These are phyloP conservation scores for Ramazzottius varieornatus DNA, from an alignment of 2,888 invertebrate species.

Conservation along the genomic window DNA sequence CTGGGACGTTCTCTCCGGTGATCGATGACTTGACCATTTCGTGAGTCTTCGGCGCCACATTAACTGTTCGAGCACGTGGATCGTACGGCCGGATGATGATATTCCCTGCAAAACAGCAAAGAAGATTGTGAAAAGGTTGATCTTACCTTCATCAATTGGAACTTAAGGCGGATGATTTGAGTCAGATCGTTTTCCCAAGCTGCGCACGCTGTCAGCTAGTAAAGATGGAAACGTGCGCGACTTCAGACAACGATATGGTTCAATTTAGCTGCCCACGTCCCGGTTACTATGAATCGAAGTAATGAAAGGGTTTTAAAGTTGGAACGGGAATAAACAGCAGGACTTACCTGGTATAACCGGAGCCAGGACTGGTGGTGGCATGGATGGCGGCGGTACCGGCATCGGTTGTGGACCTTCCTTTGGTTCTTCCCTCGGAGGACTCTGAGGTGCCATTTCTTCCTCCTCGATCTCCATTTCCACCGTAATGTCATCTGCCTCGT, in stretches of 20 bases:
- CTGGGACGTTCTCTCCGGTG: slow-evolving; percentile 87
- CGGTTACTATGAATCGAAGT: no score
- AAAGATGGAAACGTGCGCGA: no score
- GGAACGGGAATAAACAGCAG: background rate
- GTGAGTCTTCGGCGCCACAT: slow-evolving; percentile 32
- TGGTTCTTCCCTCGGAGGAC: slow-evolving; percentile 7
- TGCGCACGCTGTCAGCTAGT: no score
- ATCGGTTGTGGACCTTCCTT: background rate
- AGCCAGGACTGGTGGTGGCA: background rate
- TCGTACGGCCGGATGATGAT: slow-evolving; percentile 1
- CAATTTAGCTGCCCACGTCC: no score
- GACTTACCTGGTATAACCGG: background rate
- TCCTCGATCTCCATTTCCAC: slow-evolving; percentile 9
- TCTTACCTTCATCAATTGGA: background rate
- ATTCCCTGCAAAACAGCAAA: background rate
- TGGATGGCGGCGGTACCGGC: background rate
- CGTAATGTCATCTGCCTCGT: background rate
- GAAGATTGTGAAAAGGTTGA: background rate
- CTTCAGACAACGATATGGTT: no score
- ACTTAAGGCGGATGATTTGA: no score
- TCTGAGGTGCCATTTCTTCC: slow-evolving; percentile 9
- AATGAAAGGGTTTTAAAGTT: no score
- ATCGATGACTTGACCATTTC: slow-evolving; percentile 90
- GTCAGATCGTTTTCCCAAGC: no score
- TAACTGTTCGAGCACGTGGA: background rate